phyloP scores from a whole-genome alignment of 2,888 invertebrate genomes.

The Galerucella pusilla region DNA sequence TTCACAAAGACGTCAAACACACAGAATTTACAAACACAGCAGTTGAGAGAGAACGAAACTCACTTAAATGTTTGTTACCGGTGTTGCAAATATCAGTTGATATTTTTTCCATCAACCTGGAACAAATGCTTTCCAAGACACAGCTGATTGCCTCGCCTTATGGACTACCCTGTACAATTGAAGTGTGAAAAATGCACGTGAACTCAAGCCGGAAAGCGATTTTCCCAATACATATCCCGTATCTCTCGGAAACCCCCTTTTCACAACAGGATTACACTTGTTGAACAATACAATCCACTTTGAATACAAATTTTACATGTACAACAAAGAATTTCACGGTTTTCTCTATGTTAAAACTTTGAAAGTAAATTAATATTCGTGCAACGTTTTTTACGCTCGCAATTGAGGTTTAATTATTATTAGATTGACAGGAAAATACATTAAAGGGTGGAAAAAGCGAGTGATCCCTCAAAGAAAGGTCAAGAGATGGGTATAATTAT shows the following conservation, averaged over 20 bases:
- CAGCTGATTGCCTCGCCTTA: too few species aligned
- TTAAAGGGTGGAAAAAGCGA: neutral
- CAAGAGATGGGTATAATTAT: too few species aligned
- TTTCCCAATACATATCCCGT: conserved; percentile 13
- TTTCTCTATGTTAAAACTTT: neutral
- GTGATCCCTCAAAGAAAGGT: too few species aligned
- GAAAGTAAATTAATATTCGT: too few species aligned
- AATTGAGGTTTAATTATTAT: neutral
- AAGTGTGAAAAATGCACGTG: conserved; percentile 17
- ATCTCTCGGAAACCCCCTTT: neutral
- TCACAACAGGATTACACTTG: conserved; percentile 6
- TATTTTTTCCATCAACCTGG: too few species aligned
- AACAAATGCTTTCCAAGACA: too few species aligned
- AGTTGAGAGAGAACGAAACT: too few species aligned
- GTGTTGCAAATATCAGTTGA: too few species aligned
- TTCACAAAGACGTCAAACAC: too few species aligned
- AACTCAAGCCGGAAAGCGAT: conserved; percentile 9
- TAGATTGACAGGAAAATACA: neutral
- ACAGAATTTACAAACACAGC: too few species aligned
- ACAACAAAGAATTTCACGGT: neutral
- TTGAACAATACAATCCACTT: conserved; percentile 6
- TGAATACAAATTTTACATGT: neutral
- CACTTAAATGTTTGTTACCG: too few species aligned
- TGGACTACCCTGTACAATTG: neutral
- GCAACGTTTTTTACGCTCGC: neutral